Evolutionary conservation across 2,113 vertebrate genomes (phyloP).

Genomic region (Pica pica): DNA sequence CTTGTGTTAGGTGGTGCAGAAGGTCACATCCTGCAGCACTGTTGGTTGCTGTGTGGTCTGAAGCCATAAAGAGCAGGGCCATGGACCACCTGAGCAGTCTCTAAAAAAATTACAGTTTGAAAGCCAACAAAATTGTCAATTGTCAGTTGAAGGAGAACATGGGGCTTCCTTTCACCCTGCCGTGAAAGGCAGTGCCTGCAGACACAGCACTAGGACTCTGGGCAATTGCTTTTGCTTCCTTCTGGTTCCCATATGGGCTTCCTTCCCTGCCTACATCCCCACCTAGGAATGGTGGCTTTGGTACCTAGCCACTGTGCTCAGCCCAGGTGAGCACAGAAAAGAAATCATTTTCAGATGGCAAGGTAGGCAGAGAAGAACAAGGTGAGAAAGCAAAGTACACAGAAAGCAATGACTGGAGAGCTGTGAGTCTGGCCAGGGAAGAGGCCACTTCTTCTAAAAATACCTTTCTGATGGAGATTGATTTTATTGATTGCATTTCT

Average conservation of each 20-base stretch:
- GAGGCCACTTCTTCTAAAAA: not conserved
- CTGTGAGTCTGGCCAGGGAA: not conserved
- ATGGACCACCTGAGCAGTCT: rapidly evolving
- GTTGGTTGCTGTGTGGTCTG: not conserved
- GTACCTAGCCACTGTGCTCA: not conserved
- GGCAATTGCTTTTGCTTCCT: not conserved
- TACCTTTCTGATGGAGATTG: not conserved
- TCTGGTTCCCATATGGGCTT: not conserved
- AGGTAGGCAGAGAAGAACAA: not conserved
- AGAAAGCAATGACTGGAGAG: not conserved
- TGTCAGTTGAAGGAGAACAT: not conserved
- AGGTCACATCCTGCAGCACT: not conserved
- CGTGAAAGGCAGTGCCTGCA: rapidly evolving
- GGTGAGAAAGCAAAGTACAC: not conserved
- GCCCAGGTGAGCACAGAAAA: not conserved
- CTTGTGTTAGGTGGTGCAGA: not conserved
- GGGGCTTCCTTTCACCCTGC: not conserved
- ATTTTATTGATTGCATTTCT: not conserved
- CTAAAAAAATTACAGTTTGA: not conserved
- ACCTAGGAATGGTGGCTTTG: not conserved
- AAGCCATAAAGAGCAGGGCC: not conserved
- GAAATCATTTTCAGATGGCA: rapidly evolving
- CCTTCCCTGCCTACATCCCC: not conserved
- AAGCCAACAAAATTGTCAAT: rapidly evolving
- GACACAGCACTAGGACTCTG: not conserved